Evolutionary conservation across 2,797 vertebrate species (phyloP), one percentile per base, ranked within the genome.

Genomic region (Danio kyathit): DNA sequence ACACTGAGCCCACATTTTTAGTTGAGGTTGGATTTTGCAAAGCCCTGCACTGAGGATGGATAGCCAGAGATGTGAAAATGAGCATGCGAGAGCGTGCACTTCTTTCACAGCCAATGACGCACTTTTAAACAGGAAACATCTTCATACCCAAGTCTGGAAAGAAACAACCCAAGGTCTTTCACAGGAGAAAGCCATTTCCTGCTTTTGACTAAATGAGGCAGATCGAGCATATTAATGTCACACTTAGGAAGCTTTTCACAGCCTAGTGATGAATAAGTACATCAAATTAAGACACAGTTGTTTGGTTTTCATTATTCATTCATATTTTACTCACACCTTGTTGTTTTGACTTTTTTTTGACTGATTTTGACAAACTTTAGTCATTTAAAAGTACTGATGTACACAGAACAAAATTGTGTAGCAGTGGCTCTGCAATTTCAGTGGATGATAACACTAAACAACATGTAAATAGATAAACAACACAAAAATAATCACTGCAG

Each of bases 71-170:
- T 57, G 57, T 51, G 76, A 79, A 59, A 71, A 49, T 70, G 60
- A 82, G 44, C 73, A 29, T 60, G 72, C 80, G 49, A 60, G n/a
- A 79, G 66, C 48, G 19, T 70, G 81, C 81, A 79, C 10, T 66
- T 44, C 44, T 76, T 74, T 75, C 70, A 73, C 73, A 60, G 41
- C 19, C 66, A 75, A 52, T 61, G 84, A 77, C 44, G 69, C 80
- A 82, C 79, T 80, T 84, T 83, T 82, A 76, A 84, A 88, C 88
- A 89, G 88, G 88, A 88, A 88, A 83, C 82, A 75, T 85, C 86
- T 84, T 85, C 80, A 82, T 67, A 80, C 77, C 69, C 61, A 70
- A 67, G 78, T 83, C 78, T 86, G 83, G 82, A 87, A 87, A 88
- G 82, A 87, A 87, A 88, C 84, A 82, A 87, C 79, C 72, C 66